Percentiles rank a stretch among this genome's conserved stretches.
These are phyloP conservation scores for Nephrotoma guestfalica DNA, from an alignment of 2,888 invertebrate genomes.

Conservation along the genomic window DNA sequence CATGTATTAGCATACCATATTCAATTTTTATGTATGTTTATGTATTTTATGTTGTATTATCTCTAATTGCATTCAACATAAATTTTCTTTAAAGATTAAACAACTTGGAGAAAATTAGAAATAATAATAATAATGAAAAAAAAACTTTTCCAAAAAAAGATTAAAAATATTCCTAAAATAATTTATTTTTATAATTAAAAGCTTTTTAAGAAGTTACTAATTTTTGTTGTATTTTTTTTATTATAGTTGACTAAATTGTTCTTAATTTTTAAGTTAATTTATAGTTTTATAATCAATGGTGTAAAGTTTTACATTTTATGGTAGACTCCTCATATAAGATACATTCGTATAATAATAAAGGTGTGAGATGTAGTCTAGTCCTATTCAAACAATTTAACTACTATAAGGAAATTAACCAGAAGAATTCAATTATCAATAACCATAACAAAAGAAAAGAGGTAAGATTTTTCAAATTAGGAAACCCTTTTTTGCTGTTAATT, in stretches of 20 bases:
- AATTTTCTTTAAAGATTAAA: not conserved
- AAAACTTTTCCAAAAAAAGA: not conserved
- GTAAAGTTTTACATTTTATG: not conserved
- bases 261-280: not conserved
- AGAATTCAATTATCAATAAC: not conserved
- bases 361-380: not conserved
- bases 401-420: not conserved
- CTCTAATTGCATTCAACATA: not conserved
- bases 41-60: not conserved
- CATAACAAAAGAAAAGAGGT: not conserved
- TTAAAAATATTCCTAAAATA: not conserved
- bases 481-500: not conserved
- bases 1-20: not conserved
- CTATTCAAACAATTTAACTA: not conserved
- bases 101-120: not conserved
- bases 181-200: not conserved
- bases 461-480: not conserved
- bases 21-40: not conserved
- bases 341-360: too few relatives aligned
- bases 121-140: not conserved
- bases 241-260: not conserved
- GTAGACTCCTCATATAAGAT: not conserved
- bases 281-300: not conserved
- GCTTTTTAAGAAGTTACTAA: not conserved
- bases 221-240: not conserved